These are phyloP conservation scores for Carapus acus DNA, from an alignment of 2,797 vertebrate genomes.

Conservation along the genomic window DNA sequence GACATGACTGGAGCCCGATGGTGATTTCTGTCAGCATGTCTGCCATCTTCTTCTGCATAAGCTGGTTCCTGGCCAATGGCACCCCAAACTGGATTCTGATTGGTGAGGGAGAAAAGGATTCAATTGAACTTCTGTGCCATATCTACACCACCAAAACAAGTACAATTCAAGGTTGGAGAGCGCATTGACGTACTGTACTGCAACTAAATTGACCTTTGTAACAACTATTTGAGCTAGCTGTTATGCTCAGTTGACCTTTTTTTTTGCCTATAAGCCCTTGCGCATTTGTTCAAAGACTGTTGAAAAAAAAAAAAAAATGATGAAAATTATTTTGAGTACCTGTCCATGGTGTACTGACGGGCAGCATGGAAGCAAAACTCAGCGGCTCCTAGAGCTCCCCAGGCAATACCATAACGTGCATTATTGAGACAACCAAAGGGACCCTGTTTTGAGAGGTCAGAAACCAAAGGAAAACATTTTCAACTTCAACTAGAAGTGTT, in stretches of 20 bases:
- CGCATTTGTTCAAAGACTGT: too few relatives aligned
- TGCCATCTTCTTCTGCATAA: slow-evolving; percentile 89
- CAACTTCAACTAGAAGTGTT: too few relatives aligned
- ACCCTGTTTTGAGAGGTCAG: slow-evolving; percentile 67
- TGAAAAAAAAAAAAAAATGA: too few relatives aligned
- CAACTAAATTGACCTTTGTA: too few relatives aligned
- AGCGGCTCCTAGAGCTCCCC: slow-evolving; percentile 85
- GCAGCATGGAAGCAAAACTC: slow-evolving; percentile 83
- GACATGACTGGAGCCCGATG: slow-evolving; percentile 80
- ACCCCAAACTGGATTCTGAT: slow-evolving; percentile 81
- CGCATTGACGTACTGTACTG: too few relatives aligned
- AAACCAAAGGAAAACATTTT: background rate
- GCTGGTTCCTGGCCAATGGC: slow-evolving; percentile 83
- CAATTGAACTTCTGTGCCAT: slow-evolving; percentile 6
- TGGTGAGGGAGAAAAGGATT: slow-evolving; percentile 4
- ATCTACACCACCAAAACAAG: background rate
- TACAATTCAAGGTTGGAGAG: background rate
- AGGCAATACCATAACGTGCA: slow-evolving; percentile 85
- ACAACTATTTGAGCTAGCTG: too few relatives aligned
- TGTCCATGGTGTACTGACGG: slow-evolving; percentile 82
- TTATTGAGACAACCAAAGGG: slow-evolving; percentile 87
- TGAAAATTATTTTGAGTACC: slow-evolving; percentile 61
- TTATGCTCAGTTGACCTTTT: too few relatives aligned
- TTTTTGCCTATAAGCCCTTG: too few relatives aligned
- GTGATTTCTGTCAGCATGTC: slow-evolving; percentile 90